Evolutionary conservation across 2,113 vertebrate species (phyloP).

Genomic region (Martes martes): DNA sequence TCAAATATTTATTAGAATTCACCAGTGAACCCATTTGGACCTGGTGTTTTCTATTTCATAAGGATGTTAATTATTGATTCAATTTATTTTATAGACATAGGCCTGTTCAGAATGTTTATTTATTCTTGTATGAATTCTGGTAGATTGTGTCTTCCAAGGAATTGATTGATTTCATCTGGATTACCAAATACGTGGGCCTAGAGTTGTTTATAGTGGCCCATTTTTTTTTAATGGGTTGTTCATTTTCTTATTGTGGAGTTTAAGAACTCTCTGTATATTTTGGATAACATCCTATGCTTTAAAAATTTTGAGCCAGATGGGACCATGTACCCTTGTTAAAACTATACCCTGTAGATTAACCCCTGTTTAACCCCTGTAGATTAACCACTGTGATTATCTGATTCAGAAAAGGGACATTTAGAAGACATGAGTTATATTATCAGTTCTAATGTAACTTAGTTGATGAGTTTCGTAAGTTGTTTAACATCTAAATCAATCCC

Average conservation of each 20-base stretch:
- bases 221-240: neutral
- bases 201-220: neutral
- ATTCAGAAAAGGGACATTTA: neutral
- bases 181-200: neutral
- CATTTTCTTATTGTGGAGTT: neutral
- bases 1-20: neutral
- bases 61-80: neutral
- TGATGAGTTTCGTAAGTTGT: neutral
- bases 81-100: neutral
- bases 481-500: neutral
- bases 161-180: neutral
- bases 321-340: neutral
- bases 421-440: neutral
- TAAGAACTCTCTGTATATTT: neutral
- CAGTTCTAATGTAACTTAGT: neutral
- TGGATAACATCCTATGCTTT: neutral
- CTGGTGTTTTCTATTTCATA: neutral
- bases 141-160: neutral
- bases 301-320: neutral
- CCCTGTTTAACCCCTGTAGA: neutral
- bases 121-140: neutral
- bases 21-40: neutral
- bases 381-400: neutral
- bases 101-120: neutral
- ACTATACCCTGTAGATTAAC: neutral